Evolutionary conservation across 1,140 invertebrate species (phyloP), one percentile per base, ranked within the genome.

Genomic region (Augochlora pura): DNA sequence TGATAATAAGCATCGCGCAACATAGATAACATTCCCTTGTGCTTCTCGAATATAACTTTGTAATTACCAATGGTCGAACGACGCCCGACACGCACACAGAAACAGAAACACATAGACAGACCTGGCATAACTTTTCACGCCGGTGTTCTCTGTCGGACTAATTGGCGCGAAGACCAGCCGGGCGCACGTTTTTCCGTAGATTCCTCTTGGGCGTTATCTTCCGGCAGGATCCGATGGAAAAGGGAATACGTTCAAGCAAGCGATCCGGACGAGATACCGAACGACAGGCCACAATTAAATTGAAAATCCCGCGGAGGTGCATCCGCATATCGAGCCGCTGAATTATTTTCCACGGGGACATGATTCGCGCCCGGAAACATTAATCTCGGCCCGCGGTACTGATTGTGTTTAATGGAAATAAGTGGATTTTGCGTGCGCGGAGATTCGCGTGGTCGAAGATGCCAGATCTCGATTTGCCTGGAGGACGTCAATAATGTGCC

Each of bases 51-150:
- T 27, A 3, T 59, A 18, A 76, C 52, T 23, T 67, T 32, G 74
- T 59, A 76, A 76, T 76, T 76, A 46, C 65, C 49, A 25, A 68
- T 32, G 25, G 18, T 38, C 74, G 74, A 76, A 68, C 8, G 1
- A 2, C 39, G 16, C 52, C n/a, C 5, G 8, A 39, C n/a, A 25
- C 39, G 16, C n/a, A n/a, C n/a, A n/a, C n/a, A n/a, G n/a, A n/a
- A n/a, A n/a, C n/a, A n/a, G n/a, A n/a, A n/a, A n/a, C n/a, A n/a
- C n/a, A n/a, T n/a, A n/a, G n/a, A n/a, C n/a, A n/a, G n/a, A n/a
- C 59, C 70, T 3, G 16, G 59, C 25, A 32, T 49, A 23, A 46
- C 46, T 60, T 69, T 32, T 14, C 23, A 49, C 18, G 25, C 21
- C 7, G 12, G 39, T 32, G 32, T 46, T 59, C 42, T 42, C 25